phyloP scores from a whole-genome alignment of 2,888 invertebrate species.

The Calliphora vomitoria region DNA sequence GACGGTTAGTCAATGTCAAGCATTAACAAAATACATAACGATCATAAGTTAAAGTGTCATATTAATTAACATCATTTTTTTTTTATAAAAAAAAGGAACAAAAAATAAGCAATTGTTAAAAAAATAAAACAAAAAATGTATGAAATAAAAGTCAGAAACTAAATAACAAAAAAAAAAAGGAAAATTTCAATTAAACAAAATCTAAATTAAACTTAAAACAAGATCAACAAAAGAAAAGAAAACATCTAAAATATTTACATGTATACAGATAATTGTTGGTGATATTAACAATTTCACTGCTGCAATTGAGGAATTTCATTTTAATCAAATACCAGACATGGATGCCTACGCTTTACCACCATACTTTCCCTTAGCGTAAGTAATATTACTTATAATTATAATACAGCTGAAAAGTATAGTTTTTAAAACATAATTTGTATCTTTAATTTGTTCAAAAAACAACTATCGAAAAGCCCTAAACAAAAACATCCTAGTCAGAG shows the following conservation, averaged over 20 bases:
- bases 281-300: slow-evolving; percentile 17
- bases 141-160: neutral
- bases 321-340: slow-evolving; percentile 67
- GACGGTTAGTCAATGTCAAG: neutral
- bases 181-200: neutral
- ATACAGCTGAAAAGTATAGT: neutral
- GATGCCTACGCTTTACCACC: slow-evolving; percentile 79
- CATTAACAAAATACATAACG: neutral
- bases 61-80: neutral
- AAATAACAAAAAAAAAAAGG: neutral
- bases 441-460: slow-evolving; percentile 6
- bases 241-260: slow-evolving; percentile 3
- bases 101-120: neutral
- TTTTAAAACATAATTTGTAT: neutral
- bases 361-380: slow-evolving; percentile 80
- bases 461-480: slow-evolving; percentile 60
- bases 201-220: neutral
- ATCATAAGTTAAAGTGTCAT: neutral
- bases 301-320: neutral
- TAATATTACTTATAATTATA: slow-evolving; percentile 23
- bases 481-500: slow-evolving; percentile 24
- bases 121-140: neutral
- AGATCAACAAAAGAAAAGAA: neutral
- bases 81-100: neutral
- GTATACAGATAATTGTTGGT: slow-evolving; percentile 10